Evolutionary conservation across 2,797 vertebrate species (phyloP).

Genomic region (Catamblyrhynchus diadema): DNA sequence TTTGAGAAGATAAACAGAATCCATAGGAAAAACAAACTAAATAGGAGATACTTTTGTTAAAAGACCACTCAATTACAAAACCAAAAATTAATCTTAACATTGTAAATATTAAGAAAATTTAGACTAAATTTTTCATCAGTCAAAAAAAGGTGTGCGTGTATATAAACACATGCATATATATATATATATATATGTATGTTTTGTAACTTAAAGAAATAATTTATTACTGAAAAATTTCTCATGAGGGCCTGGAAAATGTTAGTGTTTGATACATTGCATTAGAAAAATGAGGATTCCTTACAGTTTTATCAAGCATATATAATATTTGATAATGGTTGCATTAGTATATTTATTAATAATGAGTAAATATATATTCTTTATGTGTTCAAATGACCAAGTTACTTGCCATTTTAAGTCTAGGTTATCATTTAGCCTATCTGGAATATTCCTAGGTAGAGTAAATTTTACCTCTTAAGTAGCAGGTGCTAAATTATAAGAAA

Average conservation of each 20-base stretch:
- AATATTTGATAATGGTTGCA: background rate
- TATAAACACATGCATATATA: fast-evolving
- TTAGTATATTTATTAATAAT: background rate
- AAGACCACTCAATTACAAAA: background rate
- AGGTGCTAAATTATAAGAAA: background rate
- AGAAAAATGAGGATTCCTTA: background rate
- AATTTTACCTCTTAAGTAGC: background rate
- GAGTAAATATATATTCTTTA: background rate
- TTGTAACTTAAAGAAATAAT: background rate
- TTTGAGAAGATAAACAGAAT: constrained; percentile 14
- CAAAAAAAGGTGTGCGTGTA: background rate
- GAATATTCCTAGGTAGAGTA: background rate
- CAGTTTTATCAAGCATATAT: background rate
- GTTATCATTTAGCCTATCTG: background rate
- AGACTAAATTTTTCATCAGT: background rate
- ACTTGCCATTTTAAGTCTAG: background rate
- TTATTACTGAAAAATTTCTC: background rate
- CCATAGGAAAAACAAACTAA: constrained; percentile 9
- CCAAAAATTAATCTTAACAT: background rate
- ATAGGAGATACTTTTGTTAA: background rate
- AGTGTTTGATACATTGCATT: background rate
- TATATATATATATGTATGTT: background rate
- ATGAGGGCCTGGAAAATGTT: background rate
- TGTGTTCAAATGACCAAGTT: background rate
- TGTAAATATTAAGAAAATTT: background rate